Conservation (phyloP, 2,888 invertebrate species). For the Herminia tarsipennalis region DNA sequence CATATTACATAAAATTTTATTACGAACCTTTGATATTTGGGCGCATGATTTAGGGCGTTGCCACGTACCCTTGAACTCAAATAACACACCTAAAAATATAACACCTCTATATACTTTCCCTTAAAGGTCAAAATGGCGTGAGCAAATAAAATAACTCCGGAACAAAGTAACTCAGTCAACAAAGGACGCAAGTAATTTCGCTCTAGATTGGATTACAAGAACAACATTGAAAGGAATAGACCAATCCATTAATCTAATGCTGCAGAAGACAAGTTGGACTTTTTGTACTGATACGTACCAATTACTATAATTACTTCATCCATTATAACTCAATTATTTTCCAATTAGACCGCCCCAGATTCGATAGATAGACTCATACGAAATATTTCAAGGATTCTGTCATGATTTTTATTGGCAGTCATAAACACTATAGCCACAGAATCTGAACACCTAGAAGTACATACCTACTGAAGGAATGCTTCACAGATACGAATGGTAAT, state of each 20-base stretch:
- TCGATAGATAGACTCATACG: not conserved
- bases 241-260: slow-evolving; percentile 10
- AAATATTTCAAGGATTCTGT: slow-evolving; percentile 7
- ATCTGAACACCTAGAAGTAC: no score
- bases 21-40: slow-evolving; percentile 29
- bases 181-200: slow-evolving; percentile 25
- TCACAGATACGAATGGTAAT: no score
- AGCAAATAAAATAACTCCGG: slow-evolving; percentile 16
- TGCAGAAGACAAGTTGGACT: not conserved
- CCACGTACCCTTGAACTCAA: slow-evolving; percentile 42
- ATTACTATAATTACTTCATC: slow-evolving; percentile 5
- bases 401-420: slow-evolving; percentile 17
- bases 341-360: not conserved
- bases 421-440: slow-evolving; percentile 29
- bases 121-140: slow-evolving; percentile 32
- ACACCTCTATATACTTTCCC: slow-evolving; percentile 20
- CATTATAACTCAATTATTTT: not conserved
- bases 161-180: slow-evolving; percentile 14
- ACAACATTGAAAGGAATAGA: slow-evolving; percentile 14
- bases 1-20: slow-evolving; percentile 11
- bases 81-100: slow-evolving; percentile 35
- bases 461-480: no score
- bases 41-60: slow-evolving; percentile 36
- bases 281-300: not conserved
- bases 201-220: slow-evolving; percentile 23